Evolutionary conservation across 2,888 invertebrate genomes (phyloP).

Genomic region (Leucania comma): DNA sequence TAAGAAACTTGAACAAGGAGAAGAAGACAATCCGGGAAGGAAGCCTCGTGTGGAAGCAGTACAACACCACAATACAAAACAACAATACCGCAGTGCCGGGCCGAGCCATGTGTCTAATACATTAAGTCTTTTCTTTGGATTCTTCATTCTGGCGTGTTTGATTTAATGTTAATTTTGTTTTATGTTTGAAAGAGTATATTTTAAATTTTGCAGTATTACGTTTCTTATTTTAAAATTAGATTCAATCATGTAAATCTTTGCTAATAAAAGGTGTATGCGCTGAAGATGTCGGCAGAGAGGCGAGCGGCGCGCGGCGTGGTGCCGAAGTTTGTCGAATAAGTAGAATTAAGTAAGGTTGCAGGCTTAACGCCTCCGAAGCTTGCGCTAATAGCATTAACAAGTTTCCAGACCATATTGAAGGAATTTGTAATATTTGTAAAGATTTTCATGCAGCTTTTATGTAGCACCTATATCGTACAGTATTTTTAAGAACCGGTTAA

Average conservation of each 20-base stretch:
- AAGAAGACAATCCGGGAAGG: constrained; percentile 57
- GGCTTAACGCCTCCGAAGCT: constrained; percentile 86
- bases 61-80: constrained; percentile 58
- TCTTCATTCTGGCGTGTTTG: constrained; percentile 68
- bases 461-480: neutral
- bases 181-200: constrained; percentile 59
- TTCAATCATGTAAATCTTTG: constrained; percentile 21
- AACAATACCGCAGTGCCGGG: constrained; percentile 51
- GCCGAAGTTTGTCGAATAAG: constrained; percentile 84
- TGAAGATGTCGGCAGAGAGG: constrained; percentile 58
- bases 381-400: constrained; percentile 89
- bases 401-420: constrained; percentile 89
- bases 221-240: constrained; percentile 21
- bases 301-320: constrained; percentile 28
- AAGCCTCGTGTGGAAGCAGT: constrained; percentile 70
- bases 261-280: constrained; percentile 24
- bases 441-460: neutral
- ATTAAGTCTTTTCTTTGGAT: constrained; percentile 66
- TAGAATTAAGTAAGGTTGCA: constrained; percentile 88
- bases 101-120: constrained; percentile 56
- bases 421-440: constrained; percentile 65
- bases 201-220: constrained; percentile 30
- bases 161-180: constrained; percentile 65
- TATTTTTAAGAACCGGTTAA: neutral
- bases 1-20: constrained; percentile 56